Base-by-base conservation (phyloP, 2,797 vertebrate species). In the Sorex maritimensis region DNA sequence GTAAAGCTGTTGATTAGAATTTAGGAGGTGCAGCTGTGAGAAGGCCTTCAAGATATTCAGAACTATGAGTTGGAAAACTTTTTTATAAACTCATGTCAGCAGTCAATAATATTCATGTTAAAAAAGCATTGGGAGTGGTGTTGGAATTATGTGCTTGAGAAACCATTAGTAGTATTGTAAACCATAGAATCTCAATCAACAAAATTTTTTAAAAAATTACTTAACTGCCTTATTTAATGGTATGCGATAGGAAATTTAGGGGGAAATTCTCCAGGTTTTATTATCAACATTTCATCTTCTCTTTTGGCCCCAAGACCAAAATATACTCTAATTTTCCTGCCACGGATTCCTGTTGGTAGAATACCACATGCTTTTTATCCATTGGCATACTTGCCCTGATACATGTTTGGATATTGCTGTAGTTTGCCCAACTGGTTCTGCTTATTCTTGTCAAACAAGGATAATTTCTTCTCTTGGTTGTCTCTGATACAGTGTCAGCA, bases 401-500 rank as follows among this genome's bases (percentile, higher is more conserved):
- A 4, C 17, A 61, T 85, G 90, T 89, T 88, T 65, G 83, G 86
- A 85, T 93, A 28, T 86, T 67, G 46, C 61, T 86, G 17, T 93
- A 91, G 90, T 94, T 94, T 96, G 95, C 86, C 94, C 96, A 94
- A 96, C 96, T 92, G 93, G 97, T 97, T 97, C 74, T 94, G 94
- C 92, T 92, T 94, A 95, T 93, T 95, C 94, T 95, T 92, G 94
- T 96, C 81, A 78, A 90, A 95, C 92, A 84, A 79, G 93, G 88
- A 67, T 90, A 87, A 94, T 95, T 96, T 96, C 83, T 94, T 75
- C 91, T 91, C 81, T 93, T 73, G 79, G 68, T 95, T 77, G 44
- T 89, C 93, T 95, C 84, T 95, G 58, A 73, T 77, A 95, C 28
- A 80, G 61, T 68, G 34, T 63, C 95, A 92, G 86, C 93, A 84